These are phyloP conservation scores for Elaphurus davidianus DNA, from an alignment of 2,113 vertebrate species.

Conservation along the genomic window DNA sequence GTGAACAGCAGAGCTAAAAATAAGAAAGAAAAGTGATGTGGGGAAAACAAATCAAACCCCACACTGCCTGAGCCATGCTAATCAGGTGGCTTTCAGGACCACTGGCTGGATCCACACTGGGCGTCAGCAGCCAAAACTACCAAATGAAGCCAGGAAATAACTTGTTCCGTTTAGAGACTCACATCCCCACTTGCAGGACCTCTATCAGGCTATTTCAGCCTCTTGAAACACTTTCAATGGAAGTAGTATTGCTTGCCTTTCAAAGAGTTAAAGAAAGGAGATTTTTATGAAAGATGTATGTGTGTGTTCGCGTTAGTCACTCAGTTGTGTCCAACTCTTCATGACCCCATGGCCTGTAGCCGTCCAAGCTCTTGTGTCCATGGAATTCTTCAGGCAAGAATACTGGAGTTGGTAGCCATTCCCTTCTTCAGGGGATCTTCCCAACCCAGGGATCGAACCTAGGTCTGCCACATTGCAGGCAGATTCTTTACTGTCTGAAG, in stretches of 20 bases:
- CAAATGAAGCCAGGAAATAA: background rate
- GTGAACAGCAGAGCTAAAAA: slow-evolving; percentile 64
- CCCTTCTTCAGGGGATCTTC: too few species aligned
- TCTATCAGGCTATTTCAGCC: background rate
- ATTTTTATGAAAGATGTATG: background rate
- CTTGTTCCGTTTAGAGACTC: background rate
- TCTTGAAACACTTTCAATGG: background rate
- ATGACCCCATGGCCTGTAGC: too few species aligned
- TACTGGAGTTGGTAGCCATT: too few species aligned
- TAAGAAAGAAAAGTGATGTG: background rate
- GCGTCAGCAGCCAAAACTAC: background rate
- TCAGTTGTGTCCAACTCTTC: background rate
- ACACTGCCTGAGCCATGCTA: background rate
- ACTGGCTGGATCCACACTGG: background rate
- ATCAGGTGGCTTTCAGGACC: background rate
- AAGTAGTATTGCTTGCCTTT: background rate
- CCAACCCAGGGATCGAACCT: too few species aligned
- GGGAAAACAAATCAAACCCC: slow-evolving; percentile 5
- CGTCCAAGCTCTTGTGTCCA: too few species aligned
- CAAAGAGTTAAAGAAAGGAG: background rate
- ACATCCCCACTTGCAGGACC: background rate
- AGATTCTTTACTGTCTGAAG: too few species aligned
- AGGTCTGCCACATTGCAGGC: too few species aligned
- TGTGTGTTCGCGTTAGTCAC: background rate
- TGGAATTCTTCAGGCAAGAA: too few species aligned